Percentiles rank a stretch among this genome's conserved stretches.
Conservation (phyloP, 2,888 invertebrate genomes). For the Athalia cordata region DNA sequence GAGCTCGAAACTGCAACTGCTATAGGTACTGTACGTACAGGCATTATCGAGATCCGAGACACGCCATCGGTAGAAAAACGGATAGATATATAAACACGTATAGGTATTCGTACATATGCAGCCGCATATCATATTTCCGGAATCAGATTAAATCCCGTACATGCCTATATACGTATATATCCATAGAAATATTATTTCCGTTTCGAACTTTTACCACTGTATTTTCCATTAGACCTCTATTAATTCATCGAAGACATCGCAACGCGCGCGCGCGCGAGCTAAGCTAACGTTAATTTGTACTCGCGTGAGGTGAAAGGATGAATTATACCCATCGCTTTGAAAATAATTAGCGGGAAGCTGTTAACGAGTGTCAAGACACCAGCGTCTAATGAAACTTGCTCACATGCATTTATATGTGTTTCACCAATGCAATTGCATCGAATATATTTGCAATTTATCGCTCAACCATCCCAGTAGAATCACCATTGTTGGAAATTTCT, state of each 20-base stretch:
- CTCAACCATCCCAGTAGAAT: neutral
- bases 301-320: slow-evolving; percentile 35
- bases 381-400: neutral
- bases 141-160: slow-evolving; percentile 16
- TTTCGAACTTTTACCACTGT: neutral
- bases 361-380: slow-evolving; percentile 23
- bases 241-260: neutral
- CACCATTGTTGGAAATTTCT: neutral
- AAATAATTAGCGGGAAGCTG: slow-evolving; percentile 29
- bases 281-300: slow-evolving; percentile 11
- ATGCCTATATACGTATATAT: too few species aligned
- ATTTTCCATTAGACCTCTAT: slow-evolving; percentile 22
- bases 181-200: slow-evolving; percentile 33
- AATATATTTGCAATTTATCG: too few species aligned
- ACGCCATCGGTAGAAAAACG: slow-evolving; percentile 15
- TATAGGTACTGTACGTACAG: neutral
- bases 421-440: slow-evolving; percentile 3
- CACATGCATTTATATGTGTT: neutral
- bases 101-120: neutral
- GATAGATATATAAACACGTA: neutral
- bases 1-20: neutral
- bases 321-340: slow-evolving; percentile 3
- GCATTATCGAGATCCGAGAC: slow-evolving; percentile 27
- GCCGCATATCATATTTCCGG: too few species aligned
- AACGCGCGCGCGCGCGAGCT: neutral